A percentile compares a stretch with the other conserved stretches of the same genome.
phyloP scores from a whole-genome alignment of 2,113 vertebrate species.

The Tauraco erythrolophus region DNA sequence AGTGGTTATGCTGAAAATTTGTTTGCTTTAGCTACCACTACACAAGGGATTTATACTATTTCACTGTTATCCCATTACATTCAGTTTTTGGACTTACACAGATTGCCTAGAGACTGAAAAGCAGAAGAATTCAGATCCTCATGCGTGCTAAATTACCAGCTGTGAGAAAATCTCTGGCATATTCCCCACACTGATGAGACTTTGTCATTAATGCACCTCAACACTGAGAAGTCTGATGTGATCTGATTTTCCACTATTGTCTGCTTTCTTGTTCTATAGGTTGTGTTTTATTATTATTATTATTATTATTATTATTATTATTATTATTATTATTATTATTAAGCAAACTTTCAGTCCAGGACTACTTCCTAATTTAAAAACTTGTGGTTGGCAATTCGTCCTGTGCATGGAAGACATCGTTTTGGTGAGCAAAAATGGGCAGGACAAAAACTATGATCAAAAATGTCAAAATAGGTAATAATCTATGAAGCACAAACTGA shows the following conservation, averaged over 20 bases:
- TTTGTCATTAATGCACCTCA: neutral
- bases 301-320: too few relatives aligned
- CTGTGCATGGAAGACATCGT: neutral
- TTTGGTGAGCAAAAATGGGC: neutral
- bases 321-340: neutral
- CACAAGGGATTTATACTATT: neutral
- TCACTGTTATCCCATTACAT: constrained; percentile 36
- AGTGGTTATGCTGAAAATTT: neutral
- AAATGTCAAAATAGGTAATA: neutral
- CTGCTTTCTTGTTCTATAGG: neutral
- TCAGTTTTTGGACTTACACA: constrained; percentile 26
- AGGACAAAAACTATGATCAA: neutral
- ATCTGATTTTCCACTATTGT: neutral
- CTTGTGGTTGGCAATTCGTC: neutral
- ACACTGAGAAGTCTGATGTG: neutral
- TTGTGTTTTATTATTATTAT: too few relatives aligned
- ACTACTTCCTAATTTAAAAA: neutral
- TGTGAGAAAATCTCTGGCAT: neutral
- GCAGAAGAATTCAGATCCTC: constrained; percentile 26
- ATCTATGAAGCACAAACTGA: neutral
- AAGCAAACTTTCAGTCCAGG: neutral
- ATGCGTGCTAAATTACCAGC: neutral
- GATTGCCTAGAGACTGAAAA: constrained; percentile 43
- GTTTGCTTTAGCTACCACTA: constrained; percentile 38
- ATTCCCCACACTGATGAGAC: neutral